These are phyloP conservation scores for Chrysemys picta DNA, from an alignment of 2,113 vertebrate genomes.

Conservation along the genomic window DNA sequence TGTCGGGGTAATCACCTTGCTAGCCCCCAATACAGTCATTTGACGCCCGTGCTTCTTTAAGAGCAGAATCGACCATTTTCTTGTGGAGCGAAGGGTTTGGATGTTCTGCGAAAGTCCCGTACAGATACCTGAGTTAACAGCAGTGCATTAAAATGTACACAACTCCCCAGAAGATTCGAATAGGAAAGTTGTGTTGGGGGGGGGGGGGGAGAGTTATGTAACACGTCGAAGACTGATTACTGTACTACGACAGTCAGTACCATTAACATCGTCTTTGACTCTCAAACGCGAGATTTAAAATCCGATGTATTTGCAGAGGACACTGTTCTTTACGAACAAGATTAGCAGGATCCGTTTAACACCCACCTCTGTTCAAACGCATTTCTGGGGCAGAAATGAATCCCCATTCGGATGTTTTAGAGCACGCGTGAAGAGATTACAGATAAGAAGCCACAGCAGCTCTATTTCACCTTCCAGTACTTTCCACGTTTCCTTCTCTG, in stretches of 20 bases:
- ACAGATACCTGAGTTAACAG: neutral
- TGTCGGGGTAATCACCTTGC: neutral
- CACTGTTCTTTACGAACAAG: neutral
- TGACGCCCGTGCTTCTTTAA: constrained; percentile 25
- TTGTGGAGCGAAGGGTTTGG: neutral
- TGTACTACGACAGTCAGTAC: neutral
- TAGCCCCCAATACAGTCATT: neutral
- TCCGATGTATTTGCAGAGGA: neutral
- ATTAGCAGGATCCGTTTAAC: neutral
- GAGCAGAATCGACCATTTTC: neutral
- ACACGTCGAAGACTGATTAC: neutral
- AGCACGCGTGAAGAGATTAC: neutral
- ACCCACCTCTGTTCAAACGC: neutral
- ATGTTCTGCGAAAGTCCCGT: neutral
- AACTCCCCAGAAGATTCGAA: neutral
- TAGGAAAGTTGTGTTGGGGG: neutral
- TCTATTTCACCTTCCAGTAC: neutral
- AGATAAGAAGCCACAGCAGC: neutral
- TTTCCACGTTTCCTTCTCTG: neutral
- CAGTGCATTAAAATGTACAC: too few species aligned
- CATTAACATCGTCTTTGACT: neutral
- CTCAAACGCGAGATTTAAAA: neutral
- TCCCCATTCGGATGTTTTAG: neutral
- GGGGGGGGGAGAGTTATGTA: too few species aligned
- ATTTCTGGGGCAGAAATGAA: neutral